Evolutionary conservation across 2,113 vertebrate genomes (phyloP).

Genomic region (Oncorhynchus kisutch): DNA sequence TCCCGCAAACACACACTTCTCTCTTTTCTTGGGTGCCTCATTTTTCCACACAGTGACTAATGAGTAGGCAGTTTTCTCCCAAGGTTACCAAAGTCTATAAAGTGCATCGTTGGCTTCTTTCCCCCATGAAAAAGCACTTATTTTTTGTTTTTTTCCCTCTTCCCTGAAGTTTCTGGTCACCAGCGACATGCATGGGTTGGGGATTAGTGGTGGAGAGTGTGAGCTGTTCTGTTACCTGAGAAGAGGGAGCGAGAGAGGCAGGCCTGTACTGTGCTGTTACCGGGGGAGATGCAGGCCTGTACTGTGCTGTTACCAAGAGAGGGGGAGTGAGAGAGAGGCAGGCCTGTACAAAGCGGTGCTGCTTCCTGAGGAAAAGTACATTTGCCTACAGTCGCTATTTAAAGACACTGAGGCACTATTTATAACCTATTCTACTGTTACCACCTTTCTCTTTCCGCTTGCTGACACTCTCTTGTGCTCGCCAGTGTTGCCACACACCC

Average conservation of each 20-base stretch:
- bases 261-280: background rate
- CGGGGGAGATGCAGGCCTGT: constrained; percentile 22
- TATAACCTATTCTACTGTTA: constrained; percentile 70
- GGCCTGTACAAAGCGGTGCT: constrained; percentile 34
- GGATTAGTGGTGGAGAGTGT: constrained; percentile 28
- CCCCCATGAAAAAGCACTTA: constrained; percentile 59
- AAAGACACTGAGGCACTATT: constrained; percentile 67
- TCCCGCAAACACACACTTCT: constrained; percentile 12
- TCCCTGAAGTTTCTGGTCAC: constrained; percentile 58
- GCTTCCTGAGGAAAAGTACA: constrained; percentile 56
- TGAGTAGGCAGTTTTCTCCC: background rate
- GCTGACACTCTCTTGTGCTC: constrained; percentile 15
- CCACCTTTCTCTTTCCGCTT: constrained; percentile 54
- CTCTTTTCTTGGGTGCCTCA: background rate
- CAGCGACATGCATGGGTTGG: constrained; percentile 37
- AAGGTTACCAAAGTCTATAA: constrained; percentile 21
- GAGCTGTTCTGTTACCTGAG: background rate
- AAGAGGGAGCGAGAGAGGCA: constrained; percentile 11
- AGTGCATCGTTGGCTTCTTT: constrained; percentile 56
- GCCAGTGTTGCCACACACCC: background rate
- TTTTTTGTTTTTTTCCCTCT: constrained; percentile 35
- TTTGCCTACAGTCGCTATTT: constrained; percentile 69
- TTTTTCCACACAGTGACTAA: background rate
- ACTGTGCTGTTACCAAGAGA: constrained; percentile 43
- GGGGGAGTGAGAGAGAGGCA: constrained; percentile 11